Conservation (phyloP, 1,140 invertebrate species). For the Mya arenaria region DNA sequence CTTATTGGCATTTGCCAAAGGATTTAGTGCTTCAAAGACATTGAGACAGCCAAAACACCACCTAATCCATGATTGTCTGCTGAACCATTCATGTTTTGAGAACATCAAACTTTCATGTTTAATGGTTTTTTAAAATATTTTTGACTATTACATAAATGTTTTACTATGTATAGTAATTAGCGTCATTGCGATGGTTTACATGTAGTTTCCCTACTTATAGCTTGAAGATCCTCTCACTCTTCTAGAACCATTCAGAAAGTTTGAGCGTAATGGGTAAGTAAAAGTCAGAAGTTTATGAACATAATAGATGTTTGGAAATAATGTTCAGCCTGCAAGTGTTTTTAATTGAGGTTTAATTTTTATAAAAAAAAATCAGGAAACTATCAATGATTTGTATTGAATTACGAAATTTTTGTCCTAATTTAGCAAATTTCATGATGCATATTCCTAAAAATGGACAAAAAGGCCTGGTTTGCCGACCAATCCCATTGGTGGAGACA, state of each 20-base stretch:
- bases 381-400: too few relatives aligned
- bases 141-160: neutral
- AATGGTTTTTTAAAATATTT: neutral
- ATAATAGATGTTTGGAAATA: neutral
- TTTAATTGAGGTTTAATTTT: neutral
- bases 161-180: neutral
- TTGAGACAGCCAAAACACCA: neutral
- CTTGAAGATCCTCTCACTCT: slow-evolving; percentile 72
- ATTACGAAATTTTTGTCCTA: neutral
- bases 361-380: too few relatives aligned
- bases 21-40: too few relatives aligned
- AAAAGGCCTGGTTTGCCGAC: neutral
- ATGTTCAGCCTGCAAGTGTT: neutral
- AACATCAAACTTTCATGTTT: neutral
- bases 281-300: neutral
- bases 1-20: too few relatives aligned
- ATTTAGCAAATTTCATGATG: neutral
- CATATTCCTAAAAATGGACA: neutral
- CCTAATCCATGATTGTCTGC: neutral
- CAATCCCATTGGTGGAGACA: neutral
- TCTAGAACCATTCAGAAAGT: slow-evolving; percentile 74
- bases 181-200: too few relatives aligned
- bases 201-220: slow-evolving; percentile 69
- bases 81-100: neutral
- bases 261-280: slow-evolving; percentile 77